These are phyloP conservation scores for Phortica variegata DNA, from an alignment of 1,140 invertebrate genomes.

Conservation along the genomic window DNA sequence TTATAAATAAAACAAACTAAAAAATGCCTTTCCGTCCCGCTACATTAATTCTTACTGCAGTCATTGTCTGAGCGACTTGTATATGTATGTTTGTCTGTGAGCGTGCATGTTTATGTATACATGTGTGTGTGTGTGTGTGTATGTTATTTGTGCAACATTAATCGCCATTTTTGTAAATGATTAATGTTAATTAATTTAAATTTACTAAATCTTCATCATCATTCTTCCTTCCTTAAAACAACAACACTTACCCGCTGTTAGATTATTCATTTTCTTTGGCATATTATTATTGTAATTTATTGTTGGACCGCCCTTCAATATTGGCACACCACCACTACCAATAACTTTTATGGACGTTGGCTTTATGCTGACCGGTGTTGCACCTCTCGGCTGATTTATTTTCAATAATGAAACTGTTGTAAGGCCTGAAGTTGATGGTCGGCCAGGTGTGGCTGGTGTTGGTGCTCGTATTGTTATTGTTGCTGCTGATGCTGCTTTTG, in stretches of 20 bases:
- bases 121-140: constrained; percentile 6
- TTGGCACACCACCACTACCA: constrained; percentile 22
- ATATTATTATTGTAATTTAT: constrained; percentile 26
- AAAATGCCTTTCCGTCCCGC: too few species aligned
- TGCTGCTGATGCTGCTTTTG: background rate
- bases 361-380: too few species aligned
- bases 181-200: too few species aligned
- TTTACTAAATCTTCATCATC: too few species aligned
- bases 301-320: too few species aligned
- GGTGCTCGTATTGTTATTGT: constrained; percentile 17
- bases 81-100: constrained; percentile 2
- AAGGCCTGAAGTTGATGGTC: constrained; percentile 8
- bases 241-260: constrained; percentile 32
- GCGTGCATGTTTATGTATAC: background rate
- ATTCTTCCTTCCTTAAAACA: too few species aligned
- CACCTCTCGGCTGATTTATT: background rate
- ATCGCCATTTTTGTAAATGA: too few species aligned
- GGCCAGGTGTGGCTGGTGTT: constrained; percentile 1
- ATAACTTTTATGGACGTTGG: constrained; percentile 5
- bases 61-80: background rate
- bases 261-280: constrained; percentile 43
- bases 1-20: too few species aligned
- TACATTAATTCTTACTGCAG: constrained; percentile 10
- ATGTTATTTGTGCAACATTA: constrained; percentile 1
- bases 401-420: constrained; percentile 1